Base-by-base conservation (phyloP, 1,140 invertebrate genomes). In the Lepidotrigona ventralis region DNA sequence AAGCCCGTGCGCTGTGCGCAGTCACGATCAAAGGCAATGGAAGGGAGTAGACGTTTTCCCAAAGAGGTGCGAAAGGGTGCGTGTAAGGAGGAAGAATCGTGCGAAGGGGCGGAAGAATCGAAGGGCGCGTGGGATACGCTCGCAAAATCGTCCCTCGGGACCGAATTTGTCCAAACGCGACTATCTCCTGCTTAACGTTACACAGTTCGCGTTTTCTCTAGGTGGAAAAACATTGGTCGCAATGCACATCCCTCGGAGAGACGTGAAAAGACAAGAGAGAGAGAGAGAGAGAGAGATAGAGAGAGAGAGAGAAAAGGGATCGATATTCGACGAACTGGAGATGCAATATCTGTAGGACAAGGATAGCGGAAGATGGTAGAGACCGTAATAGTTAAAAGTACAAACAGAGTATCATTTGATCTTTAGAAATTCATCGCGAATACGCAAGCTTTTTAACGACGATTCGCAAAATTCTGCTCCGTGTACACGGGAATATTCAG, bases 131-230 rank as follows among this genome's bases (percentile, higher is more conserved):
- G 73, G 60, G 39, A 84, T 74, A 81, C 85, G 60, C 81, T 84
- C 64, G 82, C 75, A 64, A 87, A 87, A 88, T 85, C 83, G 79
- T 86, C 87, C 81, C 86, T 5, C n/a, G 73, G 21, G 84, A 73
- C 29, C 60, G 21, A 82, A 71, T 81, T 58, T 70, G 58, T 82
- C 73, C 53, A 2, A 51, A 54, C 5, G 14, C 80, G 83, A 68
- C 73, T 77, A 82, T 76, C 73, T 75, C 14, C 5, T 9, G 79
- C 58, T 76, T 63, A 60, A 77, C 33, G 79, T 78, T 80, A 53
- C 78, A 46, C 81, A 53, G 19, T 66, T 69, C 71, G 69, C 46
- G 54, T 51, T 69, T 58, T 82, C 80, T 51, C 80, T 51, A 21
- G 64, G 19, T 56, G 70, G 79, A 56, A 60, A 56, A 75, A 29